A percentile compares a stretch with the other conserved stretches of the same genome.
These are phyloP conservation scores for Brachynemurus nebulosus DNA, from an alignment of 2,888 invertebrate genomes.

Conservation along the genomic window DNA sequence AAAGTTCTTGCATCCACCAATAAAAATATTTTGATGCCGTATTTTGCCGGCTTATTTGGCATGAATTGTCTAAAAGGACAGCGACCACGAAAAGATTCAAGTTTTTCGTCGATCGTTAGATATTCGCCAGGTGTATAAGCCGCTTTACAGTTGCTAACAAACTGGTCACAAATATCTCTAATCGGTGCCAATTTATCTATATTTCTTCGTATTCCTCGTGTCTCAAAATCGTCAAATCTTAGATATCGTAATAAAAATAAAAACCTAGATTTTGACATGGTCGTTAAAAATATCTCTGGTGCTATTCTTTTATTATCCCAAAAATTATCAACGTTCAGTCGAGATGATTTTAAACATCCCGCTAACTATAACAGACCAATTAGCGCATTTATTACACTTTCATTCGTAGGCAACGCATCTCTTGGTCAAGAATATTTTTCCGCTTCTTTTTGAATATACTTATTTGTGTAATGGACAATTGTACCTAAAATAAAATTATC, in stretches of 20 bases:
- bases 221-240: constrained; percentile 15
- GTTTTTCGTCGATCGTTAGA: constrained; percentile 19
- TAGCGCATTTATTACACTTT: constrained; percentile 21
- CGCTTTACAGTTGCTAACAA: constrained; percentile 20
- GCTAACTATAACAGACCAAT: constrained; percentile 13
- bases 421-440: too few species aligned
- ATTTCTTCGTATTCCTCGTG: constrained; percentile 8
- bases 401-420: too few species aligned
- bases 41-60: constrained; percentile 20
- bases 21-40: constrained; percentile 21
- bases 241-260: constrained; percentile 13
- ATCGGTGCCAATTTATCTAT: constrained; percentile 15
- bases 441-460: too few species aligned
- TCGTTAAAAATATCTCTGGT: constrained; percentile 17
- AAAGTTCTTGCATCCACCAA: constrained; percentile 18
- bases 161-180: constrained; percentile 18
- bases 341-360: neutral
- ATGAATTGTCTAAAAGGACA: constrained; percentile 21
- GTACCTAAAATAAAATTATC: too few species aligned
- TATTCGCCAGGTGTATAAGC: constrained; percentile 15
- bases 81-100: constrained; percentile 19
- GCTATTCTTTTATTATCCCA: constrained; percentile 9
- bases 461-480: too few species aligned
- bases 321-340: constrained; percentile 3
- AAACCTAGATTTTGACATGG: constrained; percentile 16